These are phyloP conservation scores for Hydrocynus forskahlii DNA, from an alignment of 2,797 vertebrate genomes.

Conservation along the genomic window DNA sequence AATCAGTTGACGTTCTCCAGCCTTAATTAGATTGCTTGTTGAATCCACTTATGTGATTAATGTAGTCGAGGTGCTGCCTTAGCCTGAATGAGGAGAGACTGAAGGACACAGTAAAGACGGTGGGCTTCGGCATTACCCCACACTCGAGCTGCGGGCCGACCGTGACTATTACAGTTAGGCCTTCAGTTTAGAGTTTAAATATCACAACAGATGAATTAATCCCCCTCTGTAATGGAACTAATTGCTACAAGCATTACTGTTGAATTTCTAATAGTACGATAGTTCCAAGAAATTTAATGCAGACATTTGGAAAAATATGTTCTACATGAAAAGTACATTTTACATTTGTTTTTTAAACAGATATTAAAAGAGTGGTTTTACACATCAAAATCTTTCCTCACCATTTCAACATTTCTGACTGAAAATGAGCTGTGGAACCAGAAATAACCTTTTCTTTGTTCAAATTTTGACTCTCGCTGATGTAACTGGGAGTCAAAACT, in stretches of 20 bases:
- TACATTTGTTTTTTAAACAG: too few relatives aligned
- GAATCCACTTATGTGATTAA: constrained; percentile 67
- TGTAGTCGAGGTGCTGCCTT: constrained; percentile 47
- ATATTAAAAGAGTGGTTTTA: too few relatives aligned
- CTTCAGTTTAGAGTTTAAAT: background rate
- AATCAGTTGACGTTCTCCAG: constrained; percentile 62
- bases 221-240: background rate
- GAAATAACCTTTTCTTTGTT: too few relatives aligned
- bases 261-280: background rate
- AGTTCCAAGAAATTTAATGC: background rate
- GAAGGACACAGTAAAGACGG: constrained; percentile 39
- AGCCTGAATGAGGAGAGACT: constrained; percentile 42
- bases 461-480: too few relatives aligned
- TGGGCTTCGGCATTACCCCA: background rate
- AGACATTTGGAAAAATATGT: too few relatives aligned
- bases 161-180: background rate
- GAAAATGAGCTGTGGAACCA: too few relatives aligned
- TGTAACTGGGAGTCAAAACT: too few relatives aligned
- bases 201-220: background rate
- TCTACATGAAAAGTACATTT: too few relatives aligned
- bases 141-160: background rate
- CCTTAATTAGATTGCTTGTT: constrained; percentile 59
- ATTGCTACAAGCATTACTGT: background rate
- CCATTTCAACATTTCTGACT: too few relatives aligned
- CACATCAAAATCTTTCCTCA: too few relatives aligned